Conservation (phyloP, 2,797 vertebrate species). For the Steatocranus sp. region DNA sequence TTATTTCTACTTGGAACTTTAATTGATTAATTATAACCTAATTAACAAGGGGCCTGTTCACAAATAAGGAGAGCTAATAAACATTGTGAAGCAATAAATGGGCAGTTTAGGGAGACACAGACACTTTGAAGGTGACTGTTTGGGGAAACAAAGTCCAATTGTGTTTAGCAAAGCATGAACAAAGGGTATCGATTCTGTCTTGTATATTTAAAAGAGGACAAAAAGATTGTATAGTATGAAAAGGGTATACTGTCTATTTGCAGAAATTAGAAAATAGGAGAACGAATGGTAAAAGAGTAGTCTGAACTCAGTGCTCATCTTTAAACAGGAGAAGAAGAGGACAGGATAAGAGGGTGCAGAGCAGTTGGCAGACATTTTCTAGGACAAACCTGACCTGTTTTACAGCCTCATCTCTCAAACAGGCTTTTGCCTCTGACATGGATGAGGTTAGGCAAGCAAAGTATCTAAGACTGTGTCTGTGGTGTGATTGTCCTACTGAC, state of each 20-base stretch:
- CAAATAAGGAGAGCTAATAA: background rate
- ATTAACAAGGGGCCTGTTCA: background rate
- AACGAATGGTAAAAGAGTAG: background rate
- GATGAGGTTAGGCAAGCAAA: conserved; percentile 5
- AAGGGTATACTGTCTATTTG: background rate
- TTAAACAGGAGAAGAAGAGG: background rate
- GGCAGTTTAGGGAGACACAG: background rate
- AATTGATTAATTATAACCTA: conserved; percentile 13
- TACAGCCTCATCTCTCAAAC: conserved; percentile 26
- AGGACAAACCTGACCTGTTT: conserved; percentile 22
- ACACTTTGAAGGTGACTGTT: background rate
- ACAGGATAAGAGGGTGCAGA: background rate
- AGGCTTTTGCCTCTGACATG: conserved; percentile 17
- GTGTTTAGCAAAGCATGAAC: conserved; percentile 1
- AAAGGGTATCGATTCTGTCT: background rate
- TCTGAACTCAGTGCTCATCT: background rate
- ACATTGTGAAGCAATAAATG: background rate
- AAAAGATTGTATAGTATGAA: background rate
- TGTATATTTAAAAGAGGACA: background rate
- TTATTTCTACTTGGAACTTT: background rate
- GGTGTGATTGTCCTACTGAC: conserved; percentile 5
- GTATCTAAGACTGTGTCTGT: background rate
- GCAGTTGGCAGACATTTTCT: conserved; percentile 4
- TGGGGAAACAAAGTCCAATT: background rate
- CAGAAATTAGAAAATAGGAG: background rate